Evolutionary conservation across 2,113 vertebrate genomes (phyloP), one percentile per base, ranked within the genome.

Genomic region (Ammodytes marinus): DNA sequence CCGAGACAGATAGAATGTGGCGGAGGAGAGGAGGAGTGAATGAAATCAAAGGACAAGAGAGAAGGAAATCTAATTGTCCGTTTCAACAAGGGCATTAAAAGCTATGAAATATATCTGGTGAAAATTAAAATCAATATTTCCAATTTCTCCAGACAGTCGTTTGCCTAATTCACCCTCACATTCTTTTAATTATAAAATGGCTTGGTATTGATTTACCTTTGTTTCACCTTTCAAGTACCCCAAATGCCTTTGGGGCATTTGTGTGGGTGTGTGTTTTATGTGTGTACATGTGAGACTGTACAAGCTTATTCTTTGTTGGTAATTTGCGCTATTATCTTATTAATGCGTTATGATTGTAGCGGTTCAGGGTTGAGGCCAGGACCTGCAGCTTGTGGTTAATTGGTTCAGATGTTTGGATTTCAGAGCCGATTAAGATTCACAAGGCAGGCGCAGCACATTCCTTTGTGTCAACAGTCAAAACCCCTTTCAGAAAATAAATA

Each of bases 121-220:
- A 27, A 96, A 96, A 97, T 96, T 96, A 95, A 96, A 97, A 97
- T 98, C 96, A 96, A 97, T 98, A 97, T 93, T 97, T 97, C 95
- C 96, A 95, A 96, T 97, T 96, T 96, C 93, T 96, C 84, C 93
- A 95, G 93, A 96, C 95, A 93, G 95, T 95, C 94, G 93, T 97
- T 97, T 97, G 94, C 94, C 91, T 97, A 97, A 97, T 97, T 97
- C 96, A 95, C 88, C 93, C 95, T 91, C 93, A 94, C 91, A 91
- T 96, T 95, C 88, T 96, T 96, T 96, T 97, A 96, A 97, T 97
- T 97, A 96, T 94, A 95, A 96, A 97, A 97, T 97, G 94, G 94
- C 95, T 96, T 89, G 89, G 89, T 96, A 98, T 97, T 93, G 96
- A 98, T 97, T 96, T 93, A 67, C 86, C 80, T 92, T 93, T 83